Conservation (phyloP, 2,797 vertebrate genomes). For the Adrianichthys oophorus region DNA sequence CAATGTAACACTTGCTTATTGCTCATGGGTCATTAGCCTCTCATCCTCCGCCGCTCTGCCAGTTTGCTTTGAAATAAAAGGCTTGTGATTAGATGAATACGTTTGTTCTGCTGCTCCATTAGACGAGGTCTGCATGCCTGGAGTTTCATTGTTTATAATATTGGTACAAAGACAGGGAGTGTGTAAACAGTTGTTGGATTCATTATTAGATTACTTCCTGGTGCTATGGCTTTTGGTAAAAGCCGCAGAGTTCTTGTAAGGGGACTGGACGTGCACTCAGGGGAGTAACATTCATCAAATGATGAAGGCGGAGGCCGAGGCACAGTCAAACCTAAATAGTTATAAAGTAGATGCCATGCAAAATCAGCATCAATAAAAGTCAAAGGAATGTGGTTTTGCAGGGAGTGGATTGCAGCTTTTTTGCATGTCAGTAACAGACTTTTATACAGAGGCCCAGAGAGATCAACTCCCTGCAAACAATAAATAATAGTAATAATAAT, state of each 20-base stretch:
- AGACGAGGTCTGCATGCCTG: slow-evolving; percentile 61
- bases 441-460: slow-evolving; percentile 30
- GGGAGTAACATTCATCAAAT: slow-evolving; percentile 71
- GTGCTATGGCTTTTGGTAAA: slow-evolving; percentile 71
- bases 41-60: slow-evolving; percentile 85
- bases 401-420: slow-evolving; percentile 46
- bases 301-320: slow-evolving; percentile 62
- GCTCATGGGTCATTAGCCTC: slow-evolving; percentile 96
- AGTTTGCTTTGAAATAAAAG: slow-evolving; percentile 82
- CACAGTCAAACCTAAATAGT: slow-evolving; percentile 57
- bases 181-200: slow-evolving; percentile 75
- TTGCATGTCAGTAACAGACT: slow-evolving; percentile 50
- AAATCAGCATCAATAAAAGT: slow-evolving; percentile 70
- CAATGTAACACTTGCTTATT: slow-evolving; percentile 98
- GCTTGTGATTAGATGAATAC: slow-evolving; percentile 88
- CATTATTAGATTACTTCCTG: slow-evolving; percentile 79
- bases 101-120: slow-evolving; percentile 79
- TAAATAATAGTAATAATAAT: too few species aligned
- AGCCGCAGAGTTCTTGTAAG: slow-evolving; percentile 70
- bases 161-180: slow-evolving; percentile 56
- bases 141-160: slow-evolving; percentile 70
- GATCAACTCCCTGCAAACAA: too few species aligned
- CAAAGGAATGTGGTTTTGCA: slow-evolving; percentile 45
- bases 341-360: slow-evolving; percentile 61
- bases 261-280: slow-evolving; percentile 60